Base-by-base conservation (phyloP, 2,888 invertebrate genomes). In the Pristionchus maxplancki region DNA sequence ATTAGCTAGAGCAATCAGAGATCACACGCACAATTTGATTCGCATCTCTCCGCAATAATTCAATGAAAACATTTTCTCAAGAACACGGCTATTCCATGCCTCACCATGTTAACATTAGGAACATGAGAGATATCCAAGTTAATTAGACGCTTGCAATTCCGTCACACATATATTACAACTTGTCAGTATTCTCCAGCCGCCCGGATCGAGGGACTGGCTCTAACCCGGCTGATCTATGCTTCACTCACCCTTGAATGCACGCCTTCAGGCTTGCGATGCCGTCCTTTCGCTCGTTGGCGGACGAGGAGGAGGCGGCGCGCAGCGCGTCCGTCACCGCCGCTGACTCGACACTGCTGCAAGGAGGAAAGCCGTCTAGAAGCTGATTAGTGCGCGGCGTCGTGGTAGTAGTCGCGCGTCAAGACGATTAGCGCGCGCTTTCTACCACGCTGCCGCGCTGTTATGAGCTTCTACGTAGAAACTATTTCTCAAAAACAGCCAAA, bases 131-230 rank as follows among this genome's bases (percentile, higher is more conserved):
- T n/a, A 1, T 24, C 9, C n/a, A 24, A 58, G n/a, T n/a, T 28
- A n/a, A 11, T 28, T 1, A 44, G n/a, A n/a, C n/a, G n/a, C n/a
- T n/a, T n/a, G n/a, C n/a, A n/a, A n/a, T n/a, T n/a, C n/a, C n/a
- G n/a, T n/a, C n/a, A n/a, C n/a, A n/a, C n/a, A n/a, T n/a, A n/a
- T n/a, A n/a, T 37, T 97, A 93, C 98, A 96, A 95, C 98, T 97
- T 4, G 98, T 97, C 95, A 99, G 98, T 96, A 98, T 97, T 95
- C 99, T 98, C 97, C n/a, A n/a, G n/a, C n/a, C n/a, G n/a, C n/a
- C n/a, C n/a, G n/a, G n/a, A n/a, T 48, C 48, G 13, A 48, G 48
- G 13, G 13, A 6, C 13, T 48, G 48, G 48, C 48, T 9, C 48
- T 48, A 50, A n/a, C 50, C 50, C 20, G 50, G 50, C 20, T 50